These are phyloP conservation scores for Dolichotis patagonum DNA, from an alignment of 2,113 vertebrate species.

Conservation along the genomic window DNA sequence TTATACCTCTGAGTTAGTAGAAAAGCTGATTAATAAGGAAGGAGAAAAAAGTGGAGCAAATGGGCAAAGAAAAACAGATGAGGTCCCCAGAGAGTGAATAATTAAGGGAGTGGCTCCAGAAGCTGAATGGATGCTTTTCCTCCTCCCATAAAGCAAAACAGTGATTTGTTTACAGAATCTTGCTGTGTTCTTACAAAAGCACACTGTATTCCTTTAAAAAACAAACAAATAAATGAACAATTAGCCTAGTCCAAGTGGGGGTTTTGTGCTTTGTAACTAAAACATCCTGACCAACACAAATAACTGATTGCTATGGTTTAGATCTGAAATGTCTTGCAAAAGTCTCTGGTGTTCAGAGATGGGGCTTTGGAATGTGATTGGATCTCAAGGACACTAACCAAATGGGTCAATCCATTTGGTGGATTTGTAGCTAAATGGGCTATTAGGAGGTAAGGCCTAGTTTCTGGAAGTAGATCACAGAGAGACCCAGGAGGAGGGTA, in stretches of 20 bases:
- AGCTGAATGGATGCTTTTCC: rapidly evolving
- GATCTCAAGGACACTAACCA: neutral
- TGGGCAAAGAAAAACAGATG: neutral
- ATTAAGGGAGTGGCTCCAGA: no score
- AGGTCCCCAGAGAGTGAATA: neutral
- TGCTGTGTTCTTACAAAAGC: neutral
- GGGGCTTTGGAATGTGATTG: neutral
- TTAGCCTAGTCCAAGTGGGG: neutral
- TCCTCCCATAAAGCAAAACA: neutral
- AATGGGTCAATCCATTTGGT: neutral
- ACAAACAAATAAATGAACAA: neutral
- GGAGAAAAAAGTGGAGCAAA: neutral
- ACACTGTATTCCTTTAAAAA: neutral
- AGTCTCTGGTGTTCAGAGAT: neutral
- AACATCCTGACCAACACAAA: neutral
- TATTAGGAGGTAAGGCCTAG: neutral
- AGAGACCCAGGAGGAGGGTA: neutral
- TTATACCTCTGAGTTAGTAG: neutral
- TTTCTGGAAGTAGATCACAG: neutral
- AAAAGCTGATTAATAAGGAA: neutral
- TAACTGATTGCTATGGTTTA: neutral
- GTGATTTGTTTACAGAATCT: neutral
- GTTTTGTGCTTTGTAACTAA: neutral
- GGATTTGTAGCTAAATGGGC: neutral
- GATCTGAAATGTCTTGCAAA: neutral